Evolutionary conservation across 2,797 vertebrate species (phyloP), one percentile per base, ranked within the genome.

Genomic region (Anguilla megastoma): DNA sequence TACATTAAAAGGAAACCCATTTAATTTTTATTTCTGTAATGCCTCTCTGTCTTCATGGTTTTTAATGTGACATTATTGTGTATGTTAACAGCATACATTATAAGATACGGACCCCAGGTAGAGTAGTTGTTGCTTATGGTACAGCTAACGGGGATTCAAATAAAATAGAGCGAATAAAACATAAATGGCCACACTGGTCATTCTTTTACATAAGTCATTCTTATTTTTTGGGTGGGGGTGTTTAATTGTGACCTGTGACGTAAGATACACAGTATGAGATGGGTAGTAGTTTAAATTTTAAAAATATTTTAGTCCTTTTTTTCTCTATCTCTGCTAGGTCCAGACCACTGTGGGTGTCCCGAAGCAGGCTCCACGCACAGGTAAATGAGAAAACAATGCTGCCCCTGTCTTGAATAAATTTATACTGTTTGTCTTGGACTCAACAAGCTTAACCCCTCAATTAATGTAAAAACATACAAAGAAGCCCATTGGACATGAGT

Each of bases 361-460:
- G 90, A 85, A 90, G 88, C 79, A 0, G 89, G 84, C 86, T 89
- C 90, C 90, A 36, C 91, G 41, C 91, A 91, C 0, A 88, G 86
- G 95, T 95, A 90, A 94, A 94, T 90, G n/a, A 14, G 2, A 2
- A 30, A 24, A 27, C 36, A 14, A 16, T 21, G 12, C 30, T 16
- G 27, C 71, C 2, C 5, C 1, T 74, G 71, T 74, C 27, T 66
- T 8, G 3, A 66, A 66, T 66, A 16, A 66, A 30, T 33, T 10
- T 74, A 10, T 33, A 10, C 30, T 30, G 69, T 33, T 33, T 10
- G 69, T 10, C 12, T 74, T 74, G 27, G 30, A 33, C 69, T 41
- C 36, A 79, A 21, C 36, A 79, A 36, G 12, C 33, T 7, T 66
- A 24, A 24, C 21, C 3, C 63, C 63, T 66, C 21, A 24, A 63